Percentiles rank a stretch among this genome's conserved stretches.
Conservation (phyloP, 1,140 invertebrate species). For the Bombus pascuorum region DNA sequence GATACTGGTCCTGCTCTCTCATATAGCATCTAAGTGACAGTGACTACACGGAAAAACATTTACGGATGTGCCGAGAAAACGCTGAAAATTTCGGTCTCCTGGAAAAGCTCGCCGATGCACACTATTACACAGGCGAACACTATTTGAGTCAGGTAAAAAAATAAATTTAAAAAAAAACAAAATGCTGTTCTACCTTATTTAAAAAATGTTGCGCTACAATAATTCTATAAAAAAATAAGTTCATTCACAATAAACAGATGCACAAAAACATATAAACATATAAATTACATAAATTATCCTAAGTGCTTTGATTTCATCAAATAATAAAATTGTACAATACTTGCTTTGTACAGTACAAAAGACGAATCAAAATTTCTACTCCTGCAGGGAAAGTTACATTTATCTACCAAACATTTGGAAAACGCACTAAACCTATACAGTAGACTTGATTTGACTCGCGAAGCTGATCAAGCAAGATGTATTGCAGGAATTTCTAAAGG, state of each 20-base stretch:
- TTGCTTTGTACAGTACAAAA: no score
- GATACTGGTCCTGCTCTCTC: neutral
- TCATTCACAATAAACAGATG: neutral
- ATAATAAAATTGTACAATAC: neutral
- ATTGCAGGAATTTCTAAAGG: slow-evolving; percentile 71
- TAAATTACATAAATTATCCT: neutral
- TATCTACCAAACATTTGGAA: slow-evolving; percentile 67
- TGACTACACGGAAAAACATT: slow-evolving; percentile 60
- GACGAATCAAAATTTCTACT: neutral
- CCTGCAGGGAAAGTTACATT: slow-evolving; percentile 51
- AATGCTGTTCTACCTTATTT: neutral
- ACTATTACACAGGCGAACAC: slow-evolving; percentile 69
- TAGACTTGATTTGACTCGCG: slow-evolving; percentile 30
- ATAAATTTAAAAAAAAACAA: neutral
- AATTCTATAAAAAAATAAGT: neutral
- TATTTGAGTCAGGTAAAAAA: slow-evolving; percentile 61
- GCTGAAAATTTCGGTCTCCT: slow-evolving; percentile 57
- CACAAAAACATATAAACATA: neutral
- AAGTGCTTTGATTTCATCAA: neutral
- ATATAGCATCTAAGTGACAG: slow-evolving; percentile 60
- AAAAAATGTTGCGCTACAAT: neutral
- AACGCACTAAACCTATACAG: slow-evolving; percentile 61
- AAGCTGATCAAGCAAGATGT: slow-evolving; percentile 68
- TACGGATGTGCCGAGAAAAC: slow-evolving; percentile 48
- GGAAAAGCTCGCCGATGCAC: slow-evolving; percentile 67